These are phyloP conservation scores for Serripes groenlandicus DNA, from an alignment of 2,888 invertebrate species.

Conservation along the genomic window DNA sequence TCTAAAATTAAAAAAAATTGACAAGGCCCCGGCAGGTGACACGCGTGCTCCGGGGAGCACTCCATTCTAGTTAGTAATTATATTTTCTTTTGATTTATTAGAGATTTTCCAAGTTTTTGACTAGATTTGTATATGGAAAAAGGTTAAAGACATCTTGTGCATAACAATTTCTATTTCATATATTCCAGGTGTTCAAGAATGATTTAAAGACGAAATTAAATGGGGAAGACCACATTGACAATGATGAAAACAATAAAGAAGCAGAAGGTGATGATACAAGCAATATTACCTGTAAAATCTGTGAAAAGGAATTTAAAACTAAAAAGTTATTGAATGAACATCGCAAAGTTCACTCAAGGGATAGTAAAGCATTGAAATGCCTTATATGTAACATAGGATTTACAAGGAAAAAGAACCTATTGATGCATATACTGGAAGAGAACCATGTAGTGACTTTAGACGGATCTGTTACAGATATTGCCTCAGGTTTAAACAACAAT, in stretches of 20 bases:
- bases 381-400: neutral
- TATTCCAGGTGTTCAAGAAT: neutral
- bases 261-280: neutral
- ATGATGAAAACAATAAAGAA: neutral
- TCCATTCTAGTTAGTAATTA: no score
- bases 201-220: neutral
- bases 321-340: neutral
- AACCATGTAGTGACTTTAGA: neutral
- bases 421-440: neutral
- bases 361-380: neutral
- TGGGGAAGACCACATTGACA: neutral
- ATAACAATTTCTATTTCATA: neutral
- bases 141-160: neutral
- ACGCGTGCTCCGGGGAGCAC: no score
- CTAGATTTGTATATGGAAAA: no score
- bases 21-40: no score
- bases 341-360: neutral
- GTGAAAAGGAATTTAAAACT: neutral
- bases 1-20: no score
- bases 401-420: neutral
- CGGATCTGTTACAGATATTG: neutral
- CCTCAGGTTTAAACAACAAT: neutral
- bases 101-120: no score
- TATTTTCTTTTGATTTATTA: no score
- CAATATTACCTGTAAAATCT: neutral